A percentile compares a stretch with the other conserved stretches of the same genome.
These are phyloP conservation scores for Saccostrea echinata DNA, from an alignment of 1,140 invertebrate species.

Conservation along the genomic window DNA sequence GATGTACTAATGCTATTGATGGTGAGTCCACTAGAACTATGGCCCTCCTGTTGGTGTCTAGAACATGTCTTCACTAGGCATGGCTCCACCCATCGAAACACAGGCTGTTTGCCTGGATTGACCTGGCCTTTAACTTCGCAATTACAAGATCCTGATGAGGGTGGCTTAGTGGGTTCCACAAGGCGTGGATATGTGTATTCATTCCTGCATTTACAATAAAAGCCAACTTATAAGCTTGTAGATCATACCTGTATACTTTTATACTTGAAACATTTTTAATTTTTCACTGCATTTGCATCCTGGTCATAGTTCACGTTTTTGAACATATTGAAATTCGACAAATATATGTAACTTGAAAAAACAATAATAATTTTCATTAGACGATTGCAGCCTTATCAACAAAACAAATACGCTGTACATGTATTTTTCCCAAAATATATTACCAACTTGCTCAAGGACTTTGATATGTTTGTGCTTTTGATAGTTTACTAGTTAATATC, in stretches of 20 bases:
- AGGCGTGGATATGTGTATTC: slow-evolving; percentile 45
- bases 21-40: background rate
- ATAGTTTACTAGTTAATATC: background rate
- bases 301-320: no score
- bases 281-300: no score
- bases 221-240: background rate
- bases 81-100: background rate
- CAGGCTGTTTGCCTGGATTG: background rate
- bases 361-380: background rate
- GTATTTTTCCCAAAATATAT: background rate
- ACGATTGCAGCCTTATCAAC: background rate
- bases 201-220: background rate
- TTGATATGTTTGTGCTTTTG: background rate
- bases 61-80: background rate
- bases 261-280: no score
- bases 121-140: background rate
- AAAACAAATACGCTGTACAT: background rate
- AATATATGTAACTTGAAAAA: no score
- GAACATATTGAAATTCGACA: no score
- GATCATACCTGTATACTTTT: background rate
- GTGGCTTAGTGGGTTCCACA: background rate
- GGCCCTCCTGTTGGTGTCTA: background rate
- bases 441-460: background rate
- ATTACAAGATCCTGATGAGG: background rate
- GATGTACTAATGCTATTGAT: background rate